phyloP scores from a whole-genome alignment of 2,797 vertebrate species.

The Masticophis lateralis region DNA sequence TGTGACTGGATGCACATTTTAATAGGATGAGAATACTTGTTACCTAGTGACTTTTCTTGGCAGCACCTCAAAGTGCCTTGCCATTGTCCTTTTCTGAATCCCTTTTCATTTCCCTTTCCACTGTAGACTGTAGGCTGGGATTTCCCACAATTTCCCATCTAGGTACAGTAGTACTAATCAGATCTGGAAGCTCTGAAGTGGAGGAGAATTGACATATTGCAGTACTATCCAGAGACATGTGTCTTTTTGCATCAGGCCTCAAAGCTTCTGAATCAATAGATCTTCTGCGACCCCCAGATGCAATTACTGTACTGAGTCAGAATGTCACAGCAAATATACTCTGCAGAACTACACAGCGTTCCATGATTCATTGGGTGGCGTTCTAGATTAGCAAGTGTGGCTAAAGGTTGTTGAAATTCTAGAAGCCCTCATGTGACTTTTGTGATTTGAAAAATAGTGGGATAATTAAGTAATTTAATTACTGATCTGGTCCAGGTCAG shows the following conservation, averaged over 20 bases:
- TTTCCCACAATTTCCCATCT: neutral
- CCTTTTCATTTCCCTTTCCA: neutral
- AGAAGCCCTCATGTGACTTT: neutral
- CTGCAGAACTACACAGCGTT: neutral
- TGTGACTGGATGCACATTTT: neutral
- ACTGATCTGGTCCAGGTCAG: neutral
- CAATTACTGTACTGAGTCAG: neutral
- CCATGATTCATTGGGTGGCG: neutral
- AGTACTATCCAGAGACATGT: neutral
- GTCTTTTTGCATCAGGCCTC: neutral
- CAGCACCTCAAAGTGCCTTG: neutral
- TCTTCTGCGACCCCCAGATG: neutral
- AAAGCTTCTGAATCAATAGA: neutral
- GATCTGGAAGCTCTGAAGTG: neutral
- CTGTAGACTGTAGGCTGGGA: neutral
- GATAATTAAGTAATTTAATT: neutral
- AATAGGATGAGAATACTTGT: neutral
- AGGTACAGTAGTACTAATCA: neutral
- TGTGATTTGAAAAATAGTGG: neutral
- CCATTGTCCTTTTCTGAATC: neutral
- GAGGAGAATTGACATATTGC: neutral
- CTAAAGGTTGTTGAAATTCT: neutral
- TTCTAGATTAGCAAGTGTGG: neutral
- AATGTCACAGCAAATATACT: neutral
- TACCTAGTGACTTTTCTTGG: neutral